Conservation (phyloP, 2,888 invertebrate genomes). For the Melanchra persicariae region DNA sequence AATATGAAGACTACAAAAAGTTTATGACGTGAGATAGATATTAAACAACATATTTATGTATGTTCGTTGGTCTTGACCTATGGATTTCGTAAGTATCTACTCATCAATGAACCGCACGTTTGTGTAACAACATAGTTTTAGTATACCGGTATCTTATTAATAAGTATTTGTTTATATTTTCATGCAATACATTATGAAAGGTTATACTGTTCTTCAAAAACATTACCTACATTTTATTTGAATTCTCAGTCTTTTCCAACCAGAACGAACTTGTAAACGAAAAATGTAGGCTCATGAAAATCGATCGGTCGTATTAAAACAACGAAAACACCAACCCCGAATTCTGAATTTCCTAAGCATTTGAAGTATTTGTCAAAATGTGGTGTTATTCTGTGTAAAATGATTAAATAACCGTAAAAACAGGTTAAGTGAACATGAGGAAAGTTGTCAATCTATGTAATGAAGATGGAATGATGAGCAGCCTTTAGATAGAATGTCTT, state of each 20-base stretch:
- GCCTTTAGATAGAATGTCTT: no score
- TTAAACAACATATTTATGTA: not conserved
- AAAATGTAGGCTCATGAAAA: not conserved
- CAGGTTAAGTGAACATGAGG: no score
- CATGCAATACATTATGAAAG: not conserved
- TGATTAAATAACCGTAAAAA: no score
- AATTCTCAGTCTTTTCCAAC: not conserved
- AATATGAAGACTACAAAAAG: no score
- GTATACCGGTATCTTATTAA: constrained; percentile 23
- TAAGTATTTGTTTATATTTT: not conserved
- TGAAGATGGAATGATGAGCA: no score
- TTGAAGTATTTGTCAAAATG: no score
- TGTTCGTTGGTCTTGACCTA: constrained; percentile 46
- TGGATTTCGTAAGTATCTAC: constrained; percentile 31
- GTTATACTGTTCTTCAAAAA: not conserved
- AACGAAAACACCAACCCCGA: no score
- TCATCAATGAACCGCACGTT: constrained; percentile 35
- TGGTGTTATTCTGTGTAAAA: no score
- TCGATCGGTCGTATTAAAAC: not conserved
- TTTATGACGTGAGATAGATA: not conserved
- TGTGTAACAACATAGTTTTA: constrained; percentile 25
- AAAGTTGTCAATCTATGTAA: no score
- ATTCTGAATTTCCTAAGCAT: no score
- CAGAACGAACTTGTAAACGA: not conserved
- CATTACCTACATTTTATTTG: not conserved